Base-by-base conservation (phyloP, 1,140 invertebrate species). In the Dreissena rostriformis region DNA sequence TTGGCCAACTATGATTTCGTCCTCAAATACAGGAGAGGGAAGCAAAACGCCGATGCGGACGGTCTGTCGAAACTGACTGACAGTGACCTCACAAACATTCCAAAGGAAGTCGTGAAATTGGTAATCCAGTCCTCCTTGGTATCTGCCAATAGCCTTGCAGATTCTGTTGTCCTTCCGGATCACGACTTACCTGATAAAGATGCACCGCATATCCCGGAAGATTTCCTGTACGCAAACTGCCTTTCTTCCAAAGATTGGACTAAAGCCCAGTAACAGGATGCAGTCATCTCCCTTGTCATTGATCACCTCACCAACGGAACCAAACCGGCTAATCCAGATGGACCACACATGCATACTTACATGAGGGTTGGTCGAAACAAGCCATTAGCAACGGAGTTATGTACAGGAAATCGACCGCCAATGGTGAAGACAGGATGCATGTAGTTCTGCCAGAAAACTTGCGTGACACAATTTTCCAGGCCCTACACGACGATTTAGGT, bases 11-110 rank as follows among this genome's bases (percentile, higher is more conserved):
- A 70, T 63, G 8, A 74, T 51, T 84, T 86, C 29, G 65, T 66
- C 26, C 72, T 80, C 22, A 74, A 29, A 11, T 81, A 84, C 49
- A 22, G 73, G 11, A 51, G 52, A 24, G 78, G 82, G 7, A 63
- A 74, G 24, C n/a, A 74, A 19, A 85, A 82, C 57, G 51, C 49
- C 2, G 85, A 86, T 68, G 85, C 80, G 17, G 75, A 86, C 52
- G 55, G 26, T n/a, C 53, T 83, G 22, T 86, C 79, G 11, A 77
- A 80, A 68, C 49, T 82, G 26, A 68, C 66, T 2, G 39, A 66
- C 52, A 70, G 39, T 1, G 39, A 24, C 12, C 51, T n/a, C 6
- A 55, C 19, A 22, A 71, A 29, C 39, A 70, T 79, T 28, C 51
- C 77, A 70, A 26, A 51, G 17, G 51, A 68, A 39, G 26, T 53